A percentile compares a stretch with the other conserved stretches of the same genome.
phyloP scores from a whole-genome alignment of 2,888 invertebrate genomes.

The Rhogogaster chlorosoma region DNA sequence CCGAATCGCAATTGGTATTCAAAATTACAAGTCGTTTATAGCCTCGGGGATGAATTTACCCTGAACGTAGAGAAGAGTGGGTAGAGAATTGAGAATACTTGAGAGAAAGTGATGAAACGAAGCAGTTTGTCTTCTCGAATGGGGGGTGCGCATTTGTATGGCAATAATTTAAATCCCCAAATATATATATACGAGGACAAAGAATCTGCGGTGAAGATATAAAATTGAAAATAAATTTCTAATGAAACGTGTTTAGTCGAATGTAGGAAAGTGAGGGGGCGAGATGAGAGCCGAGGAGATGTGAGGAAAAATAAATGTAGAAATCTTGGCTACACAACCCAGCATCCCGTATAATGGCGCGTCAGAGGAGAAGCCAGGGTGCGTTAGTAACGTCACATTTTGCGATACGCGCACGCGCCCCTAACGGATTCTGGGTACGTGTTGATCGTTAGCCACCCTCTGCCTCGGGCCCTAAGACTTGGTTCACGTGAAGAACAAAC shows the following conservation, averaged over 20 bases:
- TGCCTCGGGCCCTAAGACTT: constrained; percentile 45
- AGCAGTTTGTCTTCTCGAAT: not conserved
- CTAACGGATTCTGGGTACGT: constrained; percentile 59
- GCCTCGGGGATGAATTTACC: too few species aligned
- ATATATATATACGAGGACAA: not conserved
- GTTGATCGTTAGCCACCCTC: constrained; percentile 68
- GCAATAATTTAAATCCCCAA: not conserved
- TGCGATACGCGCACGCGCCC: constrained; percentile 59
- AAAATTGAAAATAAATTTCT: not conserved
- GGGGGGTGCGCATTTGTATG: not conserved
- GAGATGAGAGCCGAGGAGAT: not conserved
- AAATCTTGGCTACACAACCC: not conserved
- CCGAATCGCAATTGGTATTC: too few species aligned
- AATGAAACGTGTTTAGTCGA: not conserved
- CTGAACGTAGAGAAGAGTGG: not conserved
- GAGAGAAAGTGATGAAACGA: not conserved
- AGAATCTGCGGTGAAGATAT: not conserved
- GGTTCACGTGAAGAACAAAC: constrained; percentile 39
- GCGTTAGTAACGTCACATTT: constrained; percentile 64
- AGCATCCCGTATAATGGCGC: constrained; percentile 33
- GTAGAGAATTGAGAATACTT: not conserved
- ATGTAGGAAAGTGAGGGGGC: not conserved
- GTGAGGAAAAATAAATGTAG: not conserved
- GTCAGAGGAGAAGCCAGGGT: constrained; percentile 40
- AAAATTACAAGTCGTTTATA: too few species aligned